Base-by-base conservation (phyloP, 2,797 vertebrate genomes). In the Anabas testudineus region DNA sequence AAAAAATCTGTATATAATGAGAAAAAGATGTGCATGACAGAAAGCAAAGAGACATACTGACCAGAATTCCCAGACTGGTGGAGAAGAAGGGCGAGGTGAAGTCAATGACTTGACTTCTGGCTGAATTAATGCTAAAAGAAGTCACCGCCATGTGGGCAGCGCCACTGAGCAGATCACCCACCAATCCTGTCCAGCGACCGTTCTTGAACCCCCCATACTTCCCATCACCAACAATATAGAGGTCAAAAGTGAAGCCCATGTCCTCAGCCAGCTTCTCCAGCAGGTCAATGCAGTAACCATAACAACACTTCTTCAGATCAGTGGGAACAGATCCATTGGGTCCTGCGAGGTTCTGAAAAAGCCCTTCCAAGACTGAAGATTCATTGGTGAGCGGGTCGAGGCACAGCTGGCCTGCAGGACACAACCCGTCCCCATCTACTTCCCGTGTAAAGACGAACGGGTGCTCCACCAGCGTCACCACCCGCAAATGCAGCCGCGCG, bases 51-150 rank as follows among this genome's bases (percentile, higher is more conserved):
- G 39, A 15, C 26, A n/a, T 43, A 88, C 90, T 86, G 53, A 93
- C 94, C 90, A 99, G 92, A 80, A 99, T 99, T 61, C 97, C 97
- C 90, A 99, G 84, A 87, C 97, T 99, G 74, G 97, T 99, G 69
- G 97, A 99, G 92, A 99, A 99, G 88, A 99, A 99, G 10, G 98
- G 98, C 14, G 97, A 97, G 58, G 98, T 99, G 88, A 99, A 99
- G 90, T 99, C 98, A 65, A 99, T 98, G 71, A 99, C 96, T 86
- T 97, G 96, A 88, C 97, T 99, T 55, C 97, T 94, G 36, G 97
- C 97, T 12, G 97, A 98, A 79, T 99, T 99, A 81, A 99, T 99
- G 86, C 98, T 99, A 79, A 99, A 99, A 2, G 98, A 99, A 0
- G 97, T 97, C 62, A 99, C 96, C 2, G 98, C 98, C 90, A 99